A percentile compares a stretch with the other conserved stretches of the same genome.
Evolutionary conservation across 2,797 vertebrate genomes (phyloP).

Genomic region (Anniella stebbinsi): DNA sequence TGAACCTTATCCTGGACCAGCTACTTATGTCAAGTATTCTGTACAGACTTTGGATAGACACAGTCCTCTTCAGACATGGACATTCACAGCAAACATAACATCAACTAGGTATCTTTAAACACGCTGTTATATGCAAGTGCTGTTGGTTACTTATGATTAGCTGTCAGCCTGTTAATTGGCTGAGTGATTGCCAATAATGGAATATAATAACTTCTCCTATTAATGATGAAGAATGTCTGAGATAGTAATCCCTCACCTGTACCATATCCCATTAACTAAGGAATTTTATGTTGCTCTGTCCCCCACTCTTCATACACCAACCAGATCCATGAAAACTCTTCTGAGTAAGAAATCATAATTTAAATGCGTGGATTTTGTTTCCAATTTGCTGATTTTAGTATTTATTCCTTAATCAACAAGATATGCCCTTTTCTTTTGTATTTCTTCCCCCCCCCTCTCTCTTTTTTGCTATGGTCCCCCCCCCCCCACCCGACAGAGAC

Average conservation of each 20-base stretch:
- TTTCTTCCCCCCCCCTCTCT: background rate
- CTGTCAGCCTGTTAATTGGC: conserved; percentile 12
- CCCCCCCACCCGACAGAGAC: background rate
- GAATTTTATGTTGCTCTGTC: background rate
- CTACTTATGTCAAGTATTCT: background rate
- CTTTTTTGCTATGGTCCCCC: background rate
- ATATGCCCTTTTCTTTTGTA: background rate
- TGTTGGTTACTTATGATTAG: conserved; percentile 24
- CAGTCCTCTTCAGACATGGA: background rate
- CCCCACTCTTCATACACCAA: background rate
- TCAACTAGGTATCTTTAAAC: background rate
- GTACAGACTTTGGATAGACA: background rate
- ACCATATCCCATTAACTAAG: background rate
- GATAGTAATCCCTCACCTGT: background rate
- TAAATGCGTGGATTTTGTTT: background rate
- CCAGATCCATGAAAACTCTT: background rate
- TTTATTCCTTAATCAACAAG: conserved; percentile 3
- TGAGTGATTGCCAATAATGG: conserved; percentile 22
- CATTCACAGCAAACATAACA: background rate
- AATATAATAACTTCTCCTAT: conserved; percentile 7
- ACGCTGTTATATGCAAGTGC: background rate
- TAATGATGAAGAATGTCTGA: background rate
- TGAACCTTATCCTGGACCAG: background rate
- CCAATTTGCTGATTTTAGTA: background rate
- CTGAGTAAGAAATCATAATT: background rate